Percentiles rank a stretch among this genome's conserved stretches.
Conservation (phyloP, 2,797 vertebrate genomes). For the Tragopan temminckii region DNA sequence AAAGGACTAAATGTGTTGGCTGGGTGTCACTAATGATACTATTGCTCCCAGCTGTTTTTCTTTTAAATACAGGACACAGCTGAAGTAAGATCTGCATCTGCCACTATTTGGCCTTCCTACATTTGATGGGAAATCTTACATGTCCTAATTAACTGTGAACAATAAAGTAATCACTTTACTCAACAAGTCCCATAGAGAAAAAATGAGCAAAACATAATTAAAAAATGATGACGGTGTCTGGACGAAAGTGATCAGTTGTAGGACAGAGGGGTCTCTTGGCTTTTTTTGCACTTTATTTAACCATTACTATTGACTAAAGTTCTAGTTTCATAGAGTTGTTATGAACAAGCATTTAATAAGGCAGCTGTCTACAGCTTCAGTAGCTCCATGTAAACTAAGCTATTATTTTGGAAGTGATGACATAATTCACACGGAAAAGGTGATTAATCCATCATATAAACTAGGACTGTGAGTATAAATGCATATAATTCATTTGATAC, state of each 20-base stretch:
- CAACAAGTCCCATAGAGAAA: neutral
- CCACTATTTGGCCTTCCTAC: neutral
- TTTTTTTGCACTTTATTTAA: neutral
- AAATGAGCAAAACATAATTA: neutral
- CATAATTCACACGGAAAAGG: constrained; percentile 13
- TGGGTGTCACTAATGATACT: constrained; percentile 20
- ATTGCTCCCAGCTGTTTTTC: constrained; percentile 3
- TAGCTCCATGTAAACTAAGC: neutral
- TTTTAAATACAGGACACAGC: constrained; percentile 1
- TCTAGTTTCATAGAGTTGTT: neutral
- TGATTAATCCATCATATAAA: constrained; percentile 57
- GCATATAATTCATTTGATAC: constrained; percentile 37
- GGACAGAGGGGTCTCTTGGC: neutral
- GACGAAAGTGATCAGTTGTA: neutral
- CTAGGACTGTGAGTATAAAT: neutral
- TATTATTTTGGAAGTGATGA: constrained; percentile 35
- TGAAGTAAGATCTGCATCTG: constrained; percentile 32
- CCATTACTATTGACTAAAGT: neutral
- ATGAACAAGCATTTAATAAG: constrained; percentile 1
- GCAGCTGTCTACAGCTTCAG: constrained; percentile 12
- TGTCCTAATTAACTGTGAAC: neutral
- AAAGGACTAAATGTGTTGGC: neutral
- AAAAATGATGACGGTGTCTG: neutral
- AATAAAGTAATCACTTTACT: neutral
- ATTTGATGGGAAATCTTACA: neutral